Conservation (phyloP, 2,888 invertebrate genomes). For the Diogma glabrata region DNA sequence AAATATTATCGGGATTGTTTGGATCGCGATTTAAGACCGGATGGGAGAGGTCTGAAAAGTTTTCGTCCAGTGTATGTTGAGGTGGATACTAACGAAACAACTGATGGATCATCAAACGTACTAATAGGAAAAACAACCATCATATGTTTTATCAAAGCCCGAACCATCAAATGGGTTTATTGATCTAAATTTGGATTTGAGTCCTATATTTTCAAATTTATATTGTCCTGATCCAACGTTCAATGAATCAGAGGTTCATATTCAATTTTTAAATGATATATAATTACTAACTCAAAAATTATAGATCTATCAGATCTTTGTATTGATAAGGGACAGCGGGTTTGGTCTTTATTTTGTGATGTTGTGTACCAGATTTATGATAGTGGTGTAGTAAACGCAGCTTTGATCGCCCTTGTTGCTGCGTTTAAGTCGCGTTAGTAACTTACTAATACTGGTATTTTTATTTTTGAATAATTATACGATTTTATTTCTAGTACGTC, state of each 20-base stretch:
- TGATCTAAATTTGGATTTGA: constrained; percentile 71
- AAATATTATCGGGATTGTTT: constrained; percentile 67
- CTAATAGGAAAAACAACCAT: constrained; percentile 75
- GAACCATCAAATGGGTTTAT: constrained; percentile 59
- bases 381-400: constrained; percentile 72
- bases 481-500: constrained; percentile 43
- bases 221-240: constrained; percentile 67
- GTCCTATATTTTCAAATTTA: constrained; percentile 66
- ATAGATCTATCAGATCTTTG: constrained; percentile 57
- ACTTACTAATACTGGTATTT: background rate
- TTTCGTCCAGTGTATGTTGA: constrained; percentile 56
- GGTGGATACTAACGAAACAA: constrained; percentile 47
- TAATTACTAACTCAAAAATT: constrained; percentile 55
- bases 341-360: constrained; percentile 77
- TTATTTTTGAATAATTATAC: no score
- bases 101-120: constrained; percentile 64
- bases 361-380: constrained; percentile 74
- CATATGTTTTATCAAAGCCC: constrained; percentile 75
- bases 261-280: constrained; percentile 56
- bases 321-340: constrained; percentile 57
- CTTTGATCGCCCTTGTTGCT: constrained; percentile 58
- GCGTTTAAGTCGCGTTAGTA: constrained; percentile 59
- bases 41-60: constrained; percentile 60
- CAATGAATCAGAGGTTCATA: constrained; percentile 66
- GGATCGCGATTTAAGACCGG: constrained; percentile 57